Evolutionary conservation across 2,888 invertebrate species (phyloP), one percentile per base, ranked within the genome.

Genomic region (Drosophila ustulata): DNA sequence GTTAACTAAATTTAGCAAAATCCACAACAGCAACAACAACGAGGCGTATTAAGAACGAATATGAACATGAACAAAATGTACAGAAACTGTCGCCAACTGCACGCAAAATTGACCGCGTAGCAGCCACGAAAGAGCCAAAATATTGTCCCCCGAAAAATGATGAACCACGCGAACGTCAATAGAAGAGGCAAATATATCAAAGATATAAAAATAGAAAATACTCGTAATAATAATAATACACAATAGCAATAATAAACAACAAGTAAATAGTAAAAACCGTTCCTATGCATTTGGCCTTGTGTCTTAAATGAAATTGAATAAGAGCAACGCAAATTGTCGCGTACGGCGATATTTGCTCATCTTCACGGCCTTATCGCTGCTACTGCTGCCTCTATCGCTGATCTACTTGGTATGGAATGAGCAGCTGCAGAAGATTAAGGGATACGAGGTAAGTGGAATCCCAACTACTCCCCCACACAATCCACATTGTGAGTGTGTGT

Each of bases 271-370:
- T 46, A 58, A 67, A 58, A 68, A 67, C 66, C 82, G 85, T 81
- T 88, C 82, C 88, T 85, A 86, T 86, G 88, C 81, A 85, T 78
- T 71, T 81, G 72, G 57, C 68, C 65, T 67, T 73, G 75, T 56
- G 64, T 57, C 28, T 89, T 92, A 92, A 91, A 93, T 93, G 93
- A 92, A 91, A 91, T 88, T 91, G 62, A 90, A 83, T 89, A 91
- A 90, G 88, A 88, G 67, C 81, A 63, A 89, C 83, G 83, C 86
- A 86, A 89, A 91, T 88, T 92, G 92, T 91, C 92, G 93, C 91
- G 89, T 92, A 67, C 89, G 92, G 92, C 92, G 92, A 80, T 92
- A 92, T 88, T 91, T 92, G 89, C 90, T 93, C 74, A 90, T 92
- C 80, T 92, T 93, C 81, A 90, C 91, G 66, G 92, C 90, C 63